Conservation (phyloP, 2,113 vertebrate genomes). For the Galemys pyrenaicus region DNA sequence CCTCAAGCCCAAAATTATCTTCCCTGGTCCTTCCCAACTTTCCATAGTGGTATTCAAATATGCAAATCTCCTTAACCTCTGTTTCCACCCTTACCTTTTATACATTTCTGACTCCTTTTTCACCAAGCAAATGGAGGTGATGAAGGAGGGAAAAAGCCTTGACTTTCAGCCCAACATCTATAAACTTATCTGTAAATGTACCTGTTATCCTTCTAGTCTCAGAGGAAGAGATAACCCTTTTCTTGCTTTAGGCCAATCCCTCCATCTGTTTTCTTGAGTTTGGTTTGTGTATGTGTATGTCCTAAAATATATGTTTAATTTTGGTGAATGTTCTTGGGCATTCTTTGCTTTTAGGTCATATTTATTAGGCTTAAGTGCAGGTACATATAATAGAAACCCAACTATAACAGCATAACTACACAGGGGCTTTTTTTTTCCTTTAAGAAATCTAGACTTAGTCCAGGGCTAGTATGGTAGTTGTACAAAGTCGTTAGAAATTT, state of each 20-base stretch:
- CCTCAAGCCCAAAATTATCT: neutral
- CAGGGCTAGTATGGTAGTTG: neutral
- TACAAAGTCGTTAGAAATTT: neutral
- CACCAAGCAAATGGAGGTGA: neutral
- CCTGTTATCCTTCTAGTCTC: neutral
- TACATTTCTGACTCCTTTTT: neutral
- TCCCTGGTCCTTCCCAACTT: neutral
- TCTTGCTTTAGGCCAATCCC: constrained; percentile 24
- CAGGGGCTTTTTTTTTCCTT: neutral
- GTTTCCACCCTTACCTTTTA: neutral
- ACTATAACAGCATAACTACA: neutral
- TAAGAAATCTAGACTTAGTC: neutral
- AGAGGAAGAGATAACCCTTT: neutral
- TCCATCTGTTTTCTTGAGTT: neutral
- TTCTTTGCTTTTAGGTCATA: constrained; percentile 9
- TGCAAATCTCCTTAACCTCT: neutral
- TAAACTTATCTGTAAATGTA: neutral
- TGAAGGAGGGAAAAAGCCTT: neutral
- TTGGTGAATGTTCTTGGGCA: neutral
- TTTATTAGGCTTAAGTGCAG: neutral
- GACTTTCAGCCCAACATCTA: neutral
- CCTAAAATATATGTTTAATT: constrained; percentile 41
- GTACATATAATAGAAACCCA: neutral
- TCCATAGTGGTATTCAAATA: neutral
- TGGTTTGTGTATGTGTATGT: constrained; percentile 33